These are phyloP conservation scores for Frankliniella fusca DNA, from an alignment of 2,888 invertebrate species.

Conservation along the genomic window DNA sequence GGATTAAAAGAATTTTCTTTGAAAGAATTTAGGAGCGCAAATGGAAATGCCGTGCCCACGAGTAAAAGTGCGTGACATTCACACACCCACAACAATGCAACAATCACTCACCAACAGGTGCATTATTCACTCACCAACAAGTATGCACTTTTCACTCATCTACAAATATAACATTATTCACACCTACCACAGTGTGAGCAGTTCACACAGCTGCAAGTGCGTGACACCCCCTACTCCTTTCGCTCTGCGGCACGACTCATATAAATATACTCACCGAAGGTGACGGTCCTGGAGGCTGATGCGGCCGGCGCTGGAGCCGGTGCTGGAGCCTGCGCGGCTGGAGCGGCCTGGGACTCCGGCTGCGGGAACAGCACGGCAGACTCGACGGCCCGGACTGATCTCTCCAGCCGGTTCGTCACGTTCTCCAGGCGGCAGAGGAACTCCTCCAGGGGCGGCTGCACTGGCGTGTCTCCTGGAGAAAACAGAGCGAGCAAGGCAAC, in stretches of 20 bases:
- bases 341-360: neutral
- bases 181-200: too few relatives aligned
- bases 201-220: too few relatives aligned
- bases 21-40: too few relatives aligned
- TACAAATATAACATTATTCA: too few relatives aligned
- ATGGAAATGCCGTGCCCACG: too few relatives aligned
- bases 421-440: constrained; percentile 70
- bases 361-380: constrained; percentile 7
- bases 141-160: too few relatives aligned
- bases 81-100: too few relatives aligned
- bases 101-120: too few relatives aligned
- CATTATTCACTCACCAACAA: too few relatives aligned
- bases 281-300: neutral
- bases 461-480: neutral
- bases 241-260: neutral
- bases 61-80: too few relatives aligned
- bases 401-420: constrained; percentile 67
- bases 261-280: constrained; percentile 11
- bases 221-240: too few relatives aligned
- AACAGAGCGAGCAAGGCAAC: neutral
- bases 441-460: constrained; percentile 53
- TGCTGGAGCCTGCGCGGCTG: neutral
- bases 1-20: too few relatives aligned
- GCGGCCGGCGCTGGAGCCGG: neutral
- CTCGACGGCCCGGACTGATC: constrained; percentile 38